phyloP scores from a whole-genome alignment of 2,113 vertebrate genomes.

The Corythornis vintsioides region DNA sequence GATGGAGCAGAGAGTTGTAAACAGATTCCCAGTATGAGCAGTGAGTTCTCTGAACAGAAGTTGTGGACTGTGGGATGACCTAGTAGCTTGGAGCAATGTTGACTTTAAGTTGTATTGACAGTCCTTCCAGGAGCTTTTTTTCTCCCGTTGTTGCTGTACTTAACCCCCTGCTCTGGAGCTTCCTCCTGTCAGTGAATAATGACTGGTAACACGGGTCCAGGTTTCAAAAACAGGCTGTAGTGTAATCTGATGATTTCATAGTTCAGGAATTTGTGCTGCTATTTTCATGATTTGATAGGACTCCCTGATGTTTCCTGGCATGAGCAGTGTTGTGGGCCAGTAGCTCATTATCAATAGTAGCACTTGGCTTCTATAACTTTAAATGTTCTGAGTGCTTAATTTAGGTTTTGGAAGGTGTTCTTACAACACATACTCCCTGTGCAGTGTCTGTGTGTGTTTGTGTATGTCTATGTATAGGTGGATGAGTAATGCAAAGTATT shows the following conservation, averaged over 20 bases:
- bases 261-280: conserved; percentile 47
- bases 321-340: background rate
- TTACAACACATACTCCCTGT: background rate
- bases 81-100: background rate
- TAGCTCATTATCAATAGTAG: background rate
- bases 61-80: background rate
- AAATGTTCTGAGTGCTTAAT: background rate
- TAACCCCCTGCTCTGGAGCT: background rate
- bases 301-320: conserved; percentile 29
- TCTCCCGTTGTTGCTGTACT: background rate
- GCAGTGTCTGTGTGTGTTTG: background rate
- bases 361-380: conserved; percentile 8
- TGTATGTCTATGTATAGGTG: background rate
- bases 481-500: background rate
- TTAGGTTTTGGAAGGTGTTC: conserved; percentile 6
- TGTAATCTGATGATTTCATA: conserved; percentile 29
- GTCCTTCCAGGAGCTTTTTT: background rate
- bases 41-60: background rate
- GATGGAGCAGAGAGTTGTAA: background rate
- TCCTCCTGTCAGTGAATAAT: background rate
- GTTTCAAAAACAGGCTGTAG: background rate
- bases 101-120: background rate
- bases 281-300: conserved; percentile 43
- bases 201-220: background rate
- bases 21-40: background rate